A percentile compares a stretch with the other conserved stretches of the same genome.
These are phyloP conservation scores for Chamaetylas fuelleborni DNA, from an alignment of 2,113 vertebrate species.

Conservation along the genomic window DNA sequence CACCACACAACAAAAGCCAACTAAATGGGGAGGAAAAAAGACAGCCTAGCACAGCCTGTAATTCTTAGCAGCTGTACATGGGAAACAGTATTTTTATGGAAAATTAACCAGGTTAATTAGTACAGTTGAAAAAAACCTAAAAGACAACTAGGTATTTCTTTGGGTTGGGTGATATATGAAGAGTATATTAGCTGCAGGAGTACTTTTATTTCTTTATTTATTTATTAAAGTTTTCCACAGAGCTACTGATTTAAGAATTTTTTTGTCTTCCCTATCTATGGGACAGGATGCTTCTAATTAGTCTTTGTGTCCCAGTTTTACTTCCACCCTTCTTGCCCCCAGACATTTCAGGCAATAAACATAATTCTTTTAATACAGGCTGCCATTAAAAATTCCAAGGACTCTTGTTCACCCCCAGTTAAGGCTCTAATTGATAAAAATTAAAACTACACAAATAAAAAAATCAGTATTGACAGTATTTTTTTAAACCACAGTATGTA, in stretches of 20 bases:
- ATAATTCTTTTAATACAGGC: not conserved
- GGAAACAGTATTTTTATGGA: not conserved
- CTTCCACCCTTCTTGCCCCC: not conserved
- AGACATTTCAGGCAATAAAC: not conserved
- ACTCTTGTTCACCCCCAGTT: not conserved
- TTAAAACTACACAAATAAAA: not conserved
- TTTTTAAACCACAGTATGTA: not conserved
- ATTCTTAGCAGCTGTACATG: not conserved
- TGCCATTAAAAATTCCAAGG: not conserved
- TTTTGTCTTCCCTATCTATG: not conserved
- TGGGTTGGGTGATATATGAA: not conserved
- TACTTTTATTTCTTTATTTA: not conserved
- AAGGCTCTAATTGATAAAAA: not conserved
- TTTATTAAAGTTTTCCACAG: not conserved
- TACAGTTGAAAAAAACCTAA: not conserved
- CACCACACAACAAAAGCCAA: not conserved
- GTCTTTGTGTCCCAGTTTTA: not conserved
- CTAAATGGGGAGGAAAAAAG: constrained; percentile 9
- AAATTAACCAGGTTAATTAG: not conserved
- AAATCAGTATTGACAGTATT: not conserved
- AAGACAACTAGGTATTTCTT: not conserved
- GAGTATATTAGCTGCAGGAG: not conserved
- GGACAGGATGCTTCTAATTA: not conserved
- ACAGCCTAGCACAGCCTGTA: not conserved
- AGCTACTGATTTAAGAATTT: not conserved